These are phyloP conservation scores for Enteromius trimaculatus DNA, from an alignment of 2,797 vertebrate species.

Conservation along the genomic window DNA sequence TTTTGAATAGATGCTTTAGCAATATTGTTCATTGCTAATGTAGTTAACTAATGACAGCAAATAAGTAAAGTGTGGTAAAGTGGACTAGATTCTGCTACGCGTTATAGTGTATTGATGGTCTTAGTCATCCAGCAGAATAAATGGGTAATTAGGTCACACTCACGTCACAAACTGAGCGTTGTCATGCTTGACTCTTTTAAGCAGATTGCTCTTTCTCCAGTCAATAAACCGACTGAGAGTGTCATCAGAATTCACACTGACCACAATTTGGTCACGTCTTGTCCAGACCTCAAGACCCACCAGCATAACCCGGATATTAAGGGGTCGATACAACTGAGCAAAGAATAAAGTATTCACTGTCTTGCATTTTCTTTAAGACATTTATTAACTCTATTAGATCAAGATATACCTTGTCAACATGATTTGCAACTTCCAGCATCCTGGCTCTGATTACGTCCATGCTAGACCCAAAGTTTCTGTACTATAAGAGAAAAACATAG, in stretches of 20 bases:
- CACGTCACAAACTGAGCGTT: constrained; percentile 92
- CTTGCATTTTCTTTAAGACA: neutral
- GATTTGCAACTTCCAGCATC: constrained; percentile 85
- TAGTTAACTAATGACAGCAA: neutral
- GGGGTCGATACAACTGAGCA: constrained; percentile 82
- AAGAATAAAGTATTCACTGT: neutral
- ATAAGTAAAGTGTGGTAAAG: neutral
- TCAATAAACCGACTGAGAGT: constrained; percentile 83
- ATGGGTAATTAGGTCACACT: constrained; percentile 58
- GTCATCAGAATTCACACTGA: constrained; percentile 72
- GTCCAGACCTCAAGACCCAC: constrained; percentile 92
- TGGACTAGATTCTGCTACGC: neutral
- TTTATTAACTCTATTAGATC: neutral
- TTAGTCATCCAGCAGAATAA: constrained; percentile 2
- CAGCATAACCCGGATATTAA: constrained; percentile 84
- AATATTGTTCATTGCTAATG: neutral
- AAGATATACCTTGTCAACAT: constrained; percentile 86
- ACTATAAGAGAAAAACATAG: constrained; percentile 54
- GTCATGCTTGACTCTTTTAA: constrained; percentile 77
- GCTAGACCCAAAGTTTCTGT: constrained; percentile 60
- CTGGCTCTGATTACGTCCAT: constrained; percentile 69
- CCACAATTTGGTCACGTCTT: constrained; percentile 70
- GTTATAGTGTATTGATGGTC: neutral
- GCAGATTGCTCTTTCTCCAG: constrained; percentile 80
- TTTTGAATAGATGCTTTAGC: neutral